phyloP scores from a whole-genome alignment of 1,140 invertebrate species.

The Charaxes varanes region DNA sequence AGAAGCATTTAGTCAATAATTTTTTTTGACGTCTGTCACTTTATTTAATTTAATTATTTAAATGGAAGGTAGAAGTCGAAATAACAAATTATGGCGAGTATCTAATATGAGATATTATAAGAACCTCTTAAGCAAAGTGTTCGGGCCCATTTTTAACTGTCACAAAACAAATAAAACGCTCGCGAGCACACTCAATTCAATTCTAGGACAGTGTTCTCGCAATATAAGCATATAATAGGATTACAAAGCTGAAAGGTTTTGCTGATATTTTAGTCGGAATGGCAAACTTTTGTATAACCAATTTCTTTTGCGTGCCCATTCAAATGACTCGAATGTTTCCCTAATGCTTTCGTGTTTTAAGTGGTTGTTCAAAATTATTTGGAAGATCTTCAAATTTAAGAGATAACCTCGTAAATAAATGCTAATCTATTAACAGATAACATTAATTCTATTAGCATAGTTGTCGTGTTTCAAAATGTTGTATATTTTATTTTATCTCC shows the following conservation, averaged over 20 bases:
- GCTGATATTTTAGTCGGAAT: constrained; percentile 5
- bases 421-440: no score
- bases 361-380: neutral
- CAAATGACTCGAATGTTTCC: constrained; percentile 8
- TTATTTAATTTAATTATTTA: no score
- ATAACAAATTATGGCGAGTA: no score
- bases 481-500: no score
- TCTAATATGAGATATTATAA: no score
- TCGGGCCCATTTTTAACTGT: no score
- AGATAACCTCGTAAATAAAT: no score
- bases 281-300: constrained; percentile 8
- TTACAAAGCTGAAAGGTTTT: constrained; percentile 17
- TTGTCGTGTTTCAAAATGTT: no score
- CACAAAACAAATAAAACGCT: neutral
- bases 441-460: neutral
- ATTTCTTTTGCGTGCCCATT: constrained; percentile 2
- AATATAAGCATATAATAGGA: constrained; percentile 19
- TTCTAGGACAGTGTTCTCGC: constrained; percentile 15
- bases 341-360: neutral
- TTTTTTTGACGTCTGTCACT: no score
- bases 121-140: no score
- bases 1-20: no score
- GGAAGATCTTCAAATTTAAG: neutral
- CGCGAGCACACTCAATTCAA: constrained; percentile 8
- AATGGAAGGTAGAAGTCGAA: no score